Conservation (phyloP, 2,888 invertebrate genomes). For the Erannis defoliaria region DNA sequence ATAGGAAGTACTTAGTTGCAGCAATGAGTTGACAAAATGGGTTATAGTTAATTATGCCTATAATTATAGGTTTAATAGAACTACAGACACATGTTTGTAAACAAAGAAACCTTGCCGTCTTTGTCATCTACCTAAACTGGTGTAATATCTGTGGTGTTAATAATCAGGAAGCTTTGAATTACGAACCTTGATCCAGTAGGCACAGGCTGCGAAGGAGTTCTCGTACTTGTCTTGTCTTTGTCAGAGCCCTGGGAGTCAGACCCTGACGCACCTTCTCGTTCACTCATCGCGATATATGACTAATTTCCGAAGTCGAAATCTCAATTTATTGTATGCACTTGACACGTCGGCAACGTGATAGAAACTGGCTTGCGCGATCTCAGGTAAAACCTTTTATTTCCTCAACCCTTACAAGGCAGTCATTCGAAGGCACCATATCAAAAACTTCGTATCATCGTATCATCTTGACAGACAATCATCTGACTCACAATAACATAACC, state of each 20-base stretch:
- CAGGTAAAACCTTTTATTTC: slow-evolving; percentile 54
- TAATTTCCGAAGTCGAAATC: neutral
- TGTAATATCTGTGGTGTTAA: neutral
- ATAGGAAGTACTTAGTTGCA: too few species aligned
- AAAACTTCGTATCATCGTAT: slow-evolving; percentile 67
- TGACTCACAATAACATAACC: slow-evolving; percentile 76
- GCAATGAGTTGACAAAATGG: too few species aligned
- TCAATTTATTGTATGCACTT: slow-evolving; percentile 1
- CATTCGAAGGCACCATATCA: slow-evolving; percentile 61
- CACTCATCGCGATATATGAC: slow-evolving; percentile 63
- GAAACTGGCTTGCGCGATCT: slow-evolving; percentile 55
- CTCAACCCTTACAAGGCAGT: slow-evolving; percentile 73
- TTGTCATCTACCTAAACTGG: neutral
- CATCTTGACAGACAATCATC: slow-evolving; percentile 60
- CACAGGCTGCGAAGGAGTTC: slow-evolving; percentile 67
- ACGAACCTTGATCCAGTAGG: slow-evolving; percentile 72
- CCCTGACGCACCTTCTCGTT: slow-evolving; percentile 68
- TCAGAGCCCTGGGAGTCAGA: slow-evolving; percentile 65
- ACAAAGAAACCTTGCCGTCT: too few species aligned
- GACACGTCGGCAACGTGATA: slow-evolving; percentile 39
- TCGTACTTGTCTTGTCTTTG: slow-evolving; percentile 55
- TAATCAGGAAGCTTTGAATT: neutral
- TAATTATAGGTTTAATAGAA: too few species aligned
- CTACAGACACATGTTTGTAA: too few species aligned
- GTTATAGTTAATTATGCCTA: too few species aligned